These are phyloP conservation scores for Pinna nobilis DNA, from an alignment of 1,140 invertebrate genomes.

Conservation along the genomic window DNA sequence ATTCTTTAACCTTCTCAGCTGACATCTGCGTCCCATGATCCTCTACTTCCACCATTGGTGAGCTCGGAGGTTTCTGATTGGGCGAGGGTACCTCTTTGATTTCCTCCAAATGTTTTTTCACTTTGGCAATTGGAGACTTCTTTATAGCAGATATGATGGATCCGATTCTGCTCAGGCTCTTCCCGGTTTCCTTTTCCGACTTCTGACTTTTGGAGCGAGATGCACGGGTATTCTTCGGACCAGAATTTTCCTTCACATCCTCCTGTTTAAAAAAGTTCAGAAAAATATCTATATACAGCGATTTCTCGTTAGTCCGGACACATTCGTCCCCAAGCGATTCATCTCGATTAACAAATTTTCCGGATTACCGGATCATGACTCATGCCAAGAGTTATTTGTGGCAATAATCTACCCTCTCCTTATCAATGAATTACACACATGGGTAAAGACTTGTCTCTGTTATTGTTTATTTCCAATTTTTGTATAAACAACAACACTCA, in stretches of 20 bases:
- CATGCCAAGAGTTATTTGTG: no score
- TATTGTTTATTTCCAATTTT: no score
- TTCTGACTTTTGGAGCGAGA: constrained; percentile 6
- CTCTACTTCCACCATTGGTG: constrained; percentile 29
- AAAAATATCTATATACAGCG: not conserved
- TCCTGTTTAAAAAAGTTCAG: not conserved
- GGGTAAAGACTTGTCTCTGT: no score
- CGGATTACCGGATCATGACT: no score
- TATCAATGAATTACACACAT: no score
- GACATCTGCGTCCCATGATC: constrained; percentile 44
- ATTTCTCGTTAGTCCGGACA: no score
- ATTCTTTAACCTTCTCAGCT: constrained; percentile 17
- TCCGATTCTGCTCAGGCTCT: constrained; percentile 24
- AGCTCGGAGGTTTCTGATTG: not conserved
- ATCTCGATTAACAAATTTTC: no score
- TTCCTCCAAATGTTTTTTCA: constrained; percentile 37
- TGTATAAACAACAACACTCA: no score
- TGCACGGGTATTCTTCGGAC: no score
- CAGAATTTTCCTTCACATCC: not conserved
- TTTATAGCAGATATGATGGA: constrained; percentile 39
- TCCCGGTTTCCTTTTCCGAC: constrained; percentile 33
- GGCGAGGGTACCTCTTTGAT: constrained; percentile 28
- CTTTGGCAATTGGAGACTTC: constrained; percentile 41
- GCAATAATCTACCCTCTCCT: no score
- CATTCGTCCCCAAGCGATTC: no score